phyloP scores from a whole-genome alignment of 2,797 vertebrate genomes.

The Remorina albescens region DNA sequence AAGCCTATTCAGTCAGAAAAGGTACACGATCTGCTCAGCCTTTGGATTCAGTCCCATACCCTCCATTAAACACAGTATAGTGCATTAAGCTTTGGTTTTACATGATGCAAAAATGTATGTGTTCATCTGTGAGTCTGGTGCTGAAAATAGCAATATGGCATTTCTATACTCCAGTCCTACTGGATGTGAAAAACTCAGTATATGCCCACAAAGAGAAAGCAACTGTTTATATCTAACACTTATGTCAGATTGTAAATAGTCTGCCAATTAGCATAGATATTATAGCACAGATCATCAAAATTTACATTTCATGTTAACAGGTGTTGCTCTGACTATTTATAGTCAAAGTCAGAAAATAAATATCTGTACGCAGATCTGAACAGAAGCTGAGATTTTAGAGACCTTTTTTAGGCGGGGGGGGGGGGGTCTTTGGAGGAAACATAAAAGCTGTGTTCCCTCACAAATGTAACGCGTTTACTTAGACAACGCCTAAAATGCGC shows the following conservation, averaged over 20 bases:
- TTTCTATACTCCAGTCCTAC: constrained; percentile 36
- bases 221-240: constrained; percentile 23
- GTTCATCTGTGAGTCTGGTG: constrained; percentile 56
- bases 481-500: constrained; percentile 92
- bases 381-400: constrained; percentile 25
- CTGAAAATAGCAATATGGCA: constrained; percentile 49
- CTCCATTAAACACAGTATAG: constrained; percentile 62
- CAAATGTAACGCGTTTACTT: constrained; percentile 35
- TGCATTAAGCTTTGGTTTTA: constrained; percentile 54
- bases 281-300: constrained; percentile 7
- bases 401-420: no score
- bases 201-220: constrained; percentile 36
- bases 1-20: constrained; percentile 73
- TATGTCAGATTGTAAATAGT: neutral
- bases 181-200: constrained; percentile 25
- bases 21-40: constrained; percentile 69
- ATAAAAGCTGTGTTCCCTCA: neutral
- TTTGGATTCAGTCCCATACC: constrained; percentile 68
- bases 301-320: constrained; percentile 42
- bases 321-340: constrained; percentile 32
- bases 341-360: constrained; percentile 48
- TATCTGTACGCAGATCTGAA: constrained; percentile 50
- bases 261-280: neutral
- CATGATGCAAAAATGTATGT: constrained; percentile 50
- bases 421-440: neutral